Evolutionary conservation across 2,113 vertebrate genomes (phyloP), one percentile per base, ranked within the genome.

Genomic region (Cromileptes altivelis): DNA sequence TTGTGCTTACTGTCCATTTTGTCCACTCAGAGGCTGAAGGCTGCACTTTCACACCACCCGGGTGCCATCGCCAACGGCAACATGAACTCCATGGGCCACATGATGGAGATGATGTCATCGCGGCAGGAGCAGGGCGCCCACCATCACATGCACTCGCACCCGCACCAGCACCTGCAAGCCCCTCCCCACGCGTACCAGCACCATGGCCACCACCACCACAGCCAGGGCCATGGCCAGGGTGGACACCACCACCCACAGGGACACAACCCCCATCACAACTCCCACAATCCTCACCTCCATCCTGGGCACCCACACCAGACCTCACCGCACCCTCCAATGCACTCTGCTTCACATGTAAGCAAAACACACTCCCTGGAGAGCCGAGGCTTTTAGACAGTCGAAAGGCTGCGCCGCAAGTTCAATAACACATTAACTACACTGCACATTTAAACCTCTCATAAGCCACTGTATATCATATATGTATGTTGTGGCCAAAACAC

Each of bases 91-190:
- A 99, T 99, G 97, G 97, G 97, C 80, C 98, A 99, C 94, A 99
- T 99, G 98, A 99, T 99, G 98, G 98, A 99, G 75, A 99, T 99
- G 97, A 99, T 99, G 98, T 96, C 96, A 80, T 97, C 98, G 2
- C 96, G 98, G 87, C 98, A 99, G 93, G 97, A 97, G 90, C 94
- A 97, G 0, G 84, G 96, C 0, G 84, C 92, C 0, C 98, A 99
- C 93, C 98, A 99, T 61, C 98, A 98, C 86, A 95, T 99, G 97
- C 97, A 99, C 95, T 96, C 97, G 0, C 98, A 99, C 89, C 97
- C 97, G 0, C 98, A 99, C 96, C 97, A 97, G 95, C 98, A 99
- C 95, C 97, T 98, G 94, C 97, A 98, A 91, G 97, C 97, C 75
- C 97, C 97, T 47, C 97, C 96, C 0, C 94, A 97, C 0, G 96